These are phyloP conservation scores for Hyposmocoma kahamanoa DNA, from an alignment of 1,140 invertebrate genomes.

Conservation along the genomic window DNA sequence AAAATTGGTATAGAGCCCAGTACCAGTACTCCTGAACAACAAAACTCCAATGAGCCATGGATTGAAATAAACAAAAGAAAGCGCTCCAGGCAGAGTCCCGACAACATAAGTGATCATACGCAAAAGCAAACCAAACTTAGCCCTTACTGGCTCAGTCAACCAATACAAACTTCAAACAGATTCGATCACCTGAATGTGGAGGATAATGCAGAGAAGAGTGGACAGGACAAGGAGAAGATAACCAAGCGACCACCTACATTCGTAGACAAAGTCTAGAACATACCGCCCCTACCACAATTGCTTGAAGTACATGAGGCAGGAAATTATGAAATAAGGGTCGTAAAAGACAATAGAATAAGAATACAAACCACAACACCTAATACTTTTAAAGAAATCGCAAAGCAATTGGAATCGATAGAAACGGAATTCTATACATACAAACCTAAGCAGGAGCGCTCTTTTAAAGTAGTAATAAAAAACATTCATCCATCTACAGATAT, in stretches of 20 bases:
- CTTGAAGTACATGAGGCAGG: background rate
- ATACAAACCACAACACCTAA: background rate
- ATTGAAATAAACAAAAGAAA: too few species aligned
- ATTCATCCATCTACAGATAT: constrained; percentile 18
- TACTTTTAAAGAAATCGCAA: background rate
- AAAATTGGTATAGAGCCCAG: too few species aligned
- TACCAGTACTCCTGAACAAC: too few species aligned
- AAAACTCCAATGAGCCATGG: too few species aligned
- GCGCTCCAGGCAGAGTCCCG: too few species aligned
- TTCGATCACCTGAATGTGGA: background rate
- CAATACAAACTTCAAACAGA: background rate
- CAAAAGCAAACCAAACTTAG: too few species aligned
- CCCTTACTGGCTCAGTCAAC: background rate
- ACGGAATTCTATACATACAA: constrained; percentile 19
- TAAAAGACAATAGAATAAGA: background rate
- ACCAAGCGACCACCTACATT: background rate
- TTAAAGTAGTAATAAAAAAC: constrained; percentile 24
- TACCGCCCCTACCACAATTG: background rate
- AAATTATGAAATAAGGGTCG: background rate
- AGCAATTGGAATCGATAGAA: background rate
- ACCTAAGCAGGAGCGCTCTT: constrained; percentile 16
- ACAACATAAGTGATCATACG: too few species aligned
- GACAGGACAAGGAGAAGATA: background rate
- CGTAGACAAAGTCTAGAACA: background rate
- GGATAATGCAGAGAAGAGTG: background rate